Base-by-base conservation (phyloP, 1,140 invertebrate genomes). In the Globodera rostochiensis region DNA sequence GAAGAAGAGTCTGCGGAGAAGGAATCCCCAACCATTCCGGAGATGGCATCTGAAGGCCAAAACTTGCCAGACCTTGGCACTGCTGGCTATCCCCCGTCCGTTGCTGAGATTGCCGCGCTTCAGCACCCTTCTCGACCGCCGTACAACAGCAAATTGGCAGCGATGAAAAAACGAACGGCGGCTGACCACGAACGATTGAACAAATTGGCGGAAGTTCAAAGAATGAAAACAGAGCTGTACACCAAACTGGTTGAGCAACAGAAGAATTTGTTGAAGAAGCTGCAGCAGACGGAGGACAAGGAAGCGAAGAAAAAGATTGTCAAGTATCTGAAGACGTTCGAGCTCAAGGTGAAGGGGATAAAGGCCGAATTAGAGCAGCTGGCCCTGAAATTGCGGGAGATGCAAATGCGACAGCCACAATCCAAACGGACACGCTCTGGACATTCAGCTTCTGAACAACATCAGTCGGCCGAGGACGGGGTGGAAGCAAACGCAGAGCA, bases 281-380 rank as follows among this genome's bases (percentile, higher is more conserved):
- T 80, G 71, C 57, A 80, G 67, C 50, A 47, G 47, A 82, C 81
- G 15, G 81, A 79, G 6, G 73, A 82, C 45, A 81, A 82, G 46
- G 81, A 82, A 67, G 49, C 66, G 15, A 46, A 71, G 36, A 83
- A 83, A n/a, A 84, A 82, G 8, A 70, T 74, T 21, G 76, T 84
- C 25, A 73, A 46, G 11, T 70, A 83, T 21, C n/a, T 83, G 50
- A 83, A 83, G 49, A 84, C 45, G 5, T 47, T 71, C 7, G 82
- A 84, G 4, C 45, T 6, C 1, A 60, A 67, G 5, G 77, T 57
- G 53, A 36, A 67, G 11, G 64, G 47, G 25, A 50, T 82, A 7
- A 83, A 83, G 60, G 21, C 11, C 57, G 80, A 83, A 36, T 36
- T 83, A 7, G 82, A 83, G 6, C 21, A 80, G 8, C 21, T 81